Evolutionary conservation across 2,113 vertebrate genomes (phyloP), one percentile per base, ranked within the genome.

Genomic region (Sinocyclocheilus rhinocerous): DNA sequence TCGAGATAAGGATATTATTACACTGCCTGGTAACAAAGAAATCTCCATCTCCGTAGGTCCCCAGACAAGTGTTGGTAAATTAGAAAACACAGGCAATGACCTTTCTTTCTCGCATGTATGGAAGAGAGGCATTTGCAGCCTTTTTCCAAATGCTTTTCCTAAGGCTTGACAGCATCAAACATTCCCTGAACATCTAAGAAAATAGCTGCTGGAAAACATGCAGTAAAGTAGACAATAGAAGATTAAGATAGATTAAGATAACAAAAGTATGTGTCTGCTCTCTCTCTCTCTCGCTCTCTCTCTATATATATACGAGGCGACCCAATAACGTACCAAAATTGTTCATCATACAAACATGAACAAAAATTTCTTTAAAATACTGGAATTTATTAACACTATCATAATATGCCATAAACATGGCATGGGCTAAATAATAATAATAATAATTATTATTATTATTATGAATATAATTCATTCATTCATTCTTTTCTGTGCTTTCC

Each of bases 1-100:
- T 93, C 92, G 94, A 93, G 93, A 93, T 92, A 91, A 91, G 92
- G 92, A 94, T 94, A 95, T 94, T 95, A 95, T 94, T 95, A 93
- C 93, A 93, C 92, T 91, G 87, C 24, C 90, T 93, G 91, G 92
- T 90, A 91, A 92, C 90, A 90, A 87, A 91, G 92, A 95, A 95
- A 94, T 95, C 93, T 95, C 94, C 93, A 94, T 93, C 92, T 93
- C 52, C 88, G 18, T 36, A 88, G 87, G 91, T 93, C 91, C 93
- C 93, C 83, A 91, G 91, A 94, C 92, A 90, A 89, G 91, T 93
- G 93, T 94, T 94, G 93, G 93, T 92, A 94, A 92, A 95, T 95
- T 94, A 93, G 91, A 91, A 91, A 94, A 93, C 91, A 92, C 89
- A 90, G 87, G 39, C 87, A 92, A 89, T 94, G 92, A 95, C 94